Base-by-base conservation (phyloP, 2,113 vertebrate genomes). In the Halichoeres trimaculatus region DNA sequence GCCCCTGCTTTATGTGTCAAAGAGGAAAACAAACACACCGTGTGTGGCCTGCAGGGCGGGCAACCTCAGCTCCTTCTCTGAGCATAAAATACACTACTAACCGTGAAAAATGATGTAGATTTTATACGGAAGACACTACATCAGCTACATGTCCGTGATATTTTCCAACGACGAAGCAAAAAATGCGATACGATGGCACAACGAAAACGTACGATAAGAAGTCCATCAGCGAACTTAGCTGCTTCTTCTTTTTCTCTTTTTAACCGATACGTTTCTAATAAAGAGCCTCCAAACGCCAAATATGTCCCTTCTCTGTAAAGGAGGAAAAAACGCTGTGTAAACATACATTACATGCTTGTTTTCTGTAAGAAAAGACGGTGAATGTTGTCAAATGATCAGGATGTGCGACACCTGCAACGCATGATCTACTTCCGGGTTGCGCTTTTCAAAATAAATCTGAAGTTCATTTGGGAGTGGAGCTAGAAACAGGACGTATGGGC, bases 341-440 rank as follows among this genome's bases (percentile, higher is more conserved):
- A 51, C 66, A 23, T 19, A 62, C 45, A 48, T 81, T 82, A 89
- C 88, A 88, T 90, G 83, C 78, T 90, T 90, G 67, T 83, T 83
- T 72, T 60, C 76, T 72, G 17, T n/a, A 41, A 70, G 34, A 79
- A 65, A 77, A 75, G 53, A 83, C 78, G 68, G 36, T 22, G 70
- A 69, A 54, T 86, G 87, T 90, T 91, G 86, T 90, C 90, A 92
- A 90, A 83, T 35, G 54, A 55, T 14, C 74, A 68, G 87, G 85
- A 89, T 51, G 80, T 78, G 50, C 72, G 77, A 30, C 81, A 74
- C 53, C 52, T 80, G 71, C 43, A 0, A 16, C 51, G 13, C 11
- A 8, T 2, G 0, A 38, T 83, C 50, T 88, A n/a, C 84, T 76
- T 90, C 91, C 89, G 91, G 90, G 90, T 87, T 5, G 23, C 0